A percentile compares a stretch with the other conserved stretches of the same genome.
Conservation (phyloP, 1,140 invertebrate genomes). For the Homarus americanus region DNA sequence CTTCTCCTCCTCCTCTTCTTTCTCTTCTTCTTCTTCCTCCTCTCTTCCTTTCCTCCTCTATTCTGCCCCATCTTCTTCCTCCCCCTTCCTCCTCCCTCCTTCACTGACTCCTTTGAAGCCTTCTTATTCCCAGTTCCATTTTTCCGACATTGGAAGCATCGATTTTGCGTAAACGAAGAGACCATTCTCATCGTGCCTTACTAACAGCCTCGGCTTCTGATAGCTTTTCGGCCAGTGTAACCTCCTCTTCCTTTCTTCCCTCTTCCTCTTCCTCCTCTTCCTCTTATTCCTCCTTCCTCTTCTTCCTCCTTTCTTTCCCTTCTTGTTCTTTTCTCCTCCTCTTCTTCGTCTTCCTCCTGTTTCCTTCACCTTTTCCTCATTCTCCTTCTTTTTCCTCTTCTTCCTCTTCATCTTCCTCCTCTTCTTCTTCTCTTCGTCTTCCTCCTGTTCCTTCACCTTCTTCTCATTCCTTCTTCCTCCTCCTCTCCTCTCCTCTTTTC, state of each 20-base stretch:
- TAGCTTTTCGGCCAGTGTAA: no score
- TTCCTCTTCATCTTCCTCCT: not conserved
- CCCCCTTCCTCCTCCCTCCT: not conserved
- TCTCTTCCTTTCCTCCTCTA: not conserved
- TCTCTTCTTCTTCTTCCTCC: not conserved
- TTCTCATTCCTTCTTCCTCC: not conserved
- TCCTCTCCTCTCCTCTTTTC: no score
- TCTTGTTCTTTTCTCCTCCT: not conserved
- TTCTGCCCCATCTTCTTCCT: not conserved
- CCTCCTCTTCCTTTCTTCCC: not conserved
- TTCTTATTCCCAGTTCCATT: not conserved
- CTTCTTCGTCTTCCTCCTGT: conserved; percentile 10
- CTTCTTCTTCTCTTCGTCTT: not conserved
- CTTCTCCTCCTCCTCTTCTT: not conserved
- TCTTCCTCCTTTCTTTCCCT: not conserved
- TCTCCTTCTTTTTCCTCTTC: not conserved
- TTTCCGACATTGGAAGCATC: not conserved
- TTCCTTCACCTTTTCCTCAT: not conserved
- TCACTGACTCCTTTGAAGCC: no score
- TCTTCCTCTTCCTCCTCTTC: not conserved
- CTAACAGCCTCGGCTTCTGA: no score
- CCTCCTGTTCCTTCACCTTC: not conserved
- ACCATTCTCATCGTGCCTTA: no score
- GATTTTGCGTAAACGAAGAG: no score
- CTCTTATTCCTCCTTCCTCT: not conserved